Evolutionary conservation across 2,888 invertebrate genomes (phyloP), one percentile per base, ranked within the genome.

Genomic region (Rhogogaster chlorosoma): DNA sequence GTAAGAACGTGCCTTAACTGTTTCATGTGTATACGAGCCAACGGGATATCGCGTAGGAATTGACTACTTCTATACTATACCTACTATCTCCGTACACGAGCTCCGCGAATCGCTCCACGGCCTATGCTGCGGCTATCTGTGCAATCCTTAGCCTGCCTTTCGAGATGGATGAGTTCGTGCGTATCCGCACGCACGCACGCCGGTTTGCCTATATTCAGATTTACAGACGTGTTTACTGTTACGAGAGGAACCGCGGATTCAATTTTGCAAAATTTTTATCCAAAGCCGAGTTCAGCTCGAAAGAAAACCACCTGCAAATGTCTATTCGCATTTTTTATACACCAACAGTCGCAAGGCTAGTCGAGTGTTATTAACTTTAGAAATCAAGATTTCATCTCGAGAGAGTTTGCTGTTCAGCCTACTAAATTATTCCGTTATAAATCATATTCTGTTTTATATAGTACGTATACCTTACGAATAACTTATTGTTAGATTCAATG

Each of bases 11-110:
- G 36, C 70, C 83, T 83, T 80, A 83, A 83, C 83, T 83, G 83
- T 83, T 83, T 70, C 83, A 83, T 83, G 83, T 61, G 83, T 83
- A 83, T 38, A 61, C 57, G 78, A 77, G 83, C 83, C 67, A 83
- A 83, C 83, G 83, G 83, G 64, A 83, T 70, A 70, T 67, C 53
- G 70, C 83, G 83, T 83, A 83, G 83, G 83, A 83, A 83, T 83
- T 70, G 70, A 70, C 83, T 70, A 83, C 83, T 83, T 83, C 83
- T 83, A 80, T 80, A 80, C 80, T 32, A 53, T 42, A 38, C 29
- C 42, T 67, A 38, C 83, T 67, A 83, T 45, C 67, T 83, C 70
- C 29, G 57, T 67, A 38, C 45, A n/a, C 45, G 67, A 45, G 70
- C 83, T 45, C 70, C 45, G 83, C 83, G 42, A 80, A 80, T 26